Evolutionary conservation across 2,113 vertebrate species (phyloP).

Genomic region (Vanacampus margaritifer): DNA sequence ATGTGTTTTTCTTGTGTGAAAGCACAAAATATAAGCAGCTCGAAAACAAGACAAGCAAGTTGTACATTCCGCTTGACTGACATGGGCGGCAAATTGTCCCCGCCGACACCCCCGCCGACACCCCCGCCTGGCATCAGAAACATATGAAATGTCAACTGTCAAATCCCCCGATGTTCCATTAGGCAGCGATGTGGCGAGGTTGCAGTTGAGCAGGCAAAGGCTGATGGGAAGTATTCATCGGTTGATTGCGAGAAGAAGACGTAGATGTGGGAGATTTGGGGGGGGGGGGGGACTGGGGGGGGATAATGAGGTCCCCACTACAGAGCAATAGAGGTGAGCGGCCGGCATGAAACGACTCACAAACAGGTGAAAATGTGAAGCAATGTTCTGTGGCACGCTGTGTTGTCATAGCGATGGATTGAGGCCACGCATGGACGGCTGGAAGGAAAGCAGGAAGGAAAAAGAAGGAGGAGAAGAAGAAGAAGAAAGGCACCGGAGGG

Average conservation of each 20-base stretch:
- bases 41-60: constrained; percentile 10
- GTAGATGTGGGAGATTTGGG: background rate
- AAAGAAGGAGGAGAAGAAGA: background rate
- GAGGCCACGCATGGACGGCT: constrained; percentile 6
- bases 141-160: constrained; percentile 73
- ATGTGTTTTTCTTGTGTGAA: background rate
- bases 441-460: constrained; percentile 1
- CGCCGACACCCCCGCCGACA: background rate
- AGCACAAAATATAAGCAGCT: background rate
- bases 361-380: constrained; percentile 59
- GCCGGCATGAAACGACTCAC: constrained; percentile 53
- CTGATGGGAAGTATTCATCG: constrained; percentile 72
- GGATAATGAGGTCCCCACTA: constrained; percentile 25
- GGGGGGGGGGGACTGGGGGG: background rate
- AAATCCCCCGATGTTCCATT: constrained; percentile 65
- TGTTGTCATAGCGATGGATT: constrained; percentile 55
- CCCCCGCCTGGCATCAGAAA: constrained; percentile 43
- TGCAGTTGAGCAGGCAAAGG: constrained; percentile 60
- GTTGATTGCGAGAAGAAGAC: constrained; percentile 42
- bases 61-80: constrained; percentile 9
- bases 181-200: constrained; percentile 45
- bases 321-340: constrained; percentile 55
- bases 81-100: constrained; percentile 22
- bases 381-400: constrained; percentile 42
- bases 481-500: constrained; percentile 1